Base-by-base conservation (phyloP, 2,113 vertebrate genomes). In the Pterophyllum scalare region DNA sequence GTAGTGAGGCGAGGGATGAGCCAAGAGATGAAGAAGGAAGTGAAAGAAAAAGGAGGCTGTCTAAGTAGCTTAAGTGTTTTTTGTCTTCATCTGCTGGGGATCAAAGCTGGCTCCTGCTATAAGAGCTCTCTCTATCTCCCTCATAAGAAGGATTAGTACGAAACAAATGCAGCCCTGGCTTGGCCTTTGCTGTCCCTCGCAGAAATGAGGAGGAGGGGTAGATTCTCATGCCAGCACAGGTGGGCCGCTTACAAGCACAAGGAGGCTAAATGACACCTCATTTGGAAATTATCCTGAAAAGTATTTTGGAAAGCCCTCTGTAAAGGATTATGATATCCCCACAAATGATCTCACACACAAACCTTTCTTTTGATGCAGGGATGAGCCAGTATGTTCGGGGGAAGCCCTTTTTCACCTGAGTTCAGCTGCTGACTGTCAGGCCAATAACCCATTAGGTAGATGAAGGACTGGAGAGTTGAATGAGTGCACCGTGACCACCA, bases 21-120 rank as follows among this genome's bases (percentile, higher is more conserved):
- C 70, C 76, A 56, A 81, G 75, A 86, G 87, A 91, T 75, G 64
- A 87, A 86, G 88, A 91, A 88, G 87, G 90, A 93, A 91, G 93
- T 86, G 65, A 89, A 89, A 83, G 87, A 89, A 90, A 83, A 87
- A 82, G 84, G 35, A 75, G 81, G 81, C 70, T 78, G 62, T 87
- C 88, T 90, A 90, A 87, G 90, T 84, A 92, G 90, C 91, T 94
- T 92, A 93, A 93, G 85, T 84, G 83, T 90, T 93, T 91, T 93
- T 90, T 80, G 84, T 91, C 90, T 93, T 93, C 85, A 85, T 90
- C 82, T 89, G 90, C 84, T 59, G 85, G 80, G 93, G 94, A 94
- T 95, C 93, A 94, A 94, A 94, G 94, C 86, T 62, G 64, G 77
- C 74, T 84, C 54, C 86, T 38, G 75, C 65, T 90, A 83, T 87